Conservation (phyloP, 2,797 vertebrate genomes). For the Muraenolepis orangiensis region DNA sequence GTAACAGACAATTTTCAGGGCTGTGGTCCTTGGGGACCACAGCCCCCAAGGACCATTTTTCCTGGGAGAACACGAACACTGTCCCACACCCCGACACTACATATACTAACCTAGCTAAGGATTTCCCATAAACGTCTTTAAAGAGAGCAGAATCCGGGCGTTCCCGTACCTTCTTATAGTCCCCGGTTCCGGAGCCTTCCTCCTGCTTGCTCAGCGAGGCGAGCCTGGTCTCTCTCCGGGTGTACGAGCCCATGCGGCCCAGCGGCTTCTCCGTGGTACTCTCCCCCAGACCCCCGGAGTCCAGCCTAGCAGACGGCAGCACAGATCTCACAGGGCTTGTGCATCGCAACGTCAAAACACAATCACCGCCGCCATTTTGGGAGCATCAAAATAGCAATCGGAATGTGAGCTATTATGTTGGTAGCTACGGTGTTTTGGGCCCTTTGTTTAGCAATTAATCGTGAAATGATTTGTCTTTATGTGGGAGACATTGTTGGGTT, state of each 20-base stretch:
- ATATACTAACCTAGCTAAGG: no score
- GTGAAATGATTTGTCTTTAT: not conserved
- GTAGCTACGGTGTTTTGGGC: not conserved
- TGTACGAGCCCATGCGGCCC: conserved; percentile 78
- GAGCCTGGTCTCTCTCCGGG: conserved; percentile 84
- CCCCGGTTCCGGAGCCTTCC: conserved; percentile 76
- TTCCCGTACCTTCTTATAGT: conserved; percentile 87
- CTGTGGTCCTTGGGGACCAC: not conserved
- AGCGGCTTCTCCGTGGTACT: conserved; percentile 77
- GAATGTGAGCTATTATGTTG: not conserved
- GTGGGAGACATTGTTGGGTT: no score
- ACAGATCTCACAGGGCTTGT: not conserved
- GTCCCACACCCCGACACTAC: no score
- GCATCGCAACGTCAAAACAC: no score
- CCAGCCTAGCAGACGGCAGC: conserved; percentile 71
- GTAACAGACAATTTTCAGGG: no score
- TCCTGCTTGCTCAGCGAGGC: conserved; percentile 79
- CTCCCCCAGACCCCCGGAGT: conserved; percentile 75
- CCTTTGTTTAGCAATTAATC: not conserved
- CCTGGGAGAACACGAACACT: no score
- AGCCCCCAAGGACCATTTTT: no score
- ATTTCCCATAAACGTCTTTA: no score
- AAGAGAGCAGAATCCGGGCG: no score
- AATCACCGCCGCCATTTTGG: not conserved
- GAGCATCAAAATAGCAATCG: not conserved